Conservation (phyloP, 2,797 vertebrate species). For the Sebastiscus tertius region DNA sequence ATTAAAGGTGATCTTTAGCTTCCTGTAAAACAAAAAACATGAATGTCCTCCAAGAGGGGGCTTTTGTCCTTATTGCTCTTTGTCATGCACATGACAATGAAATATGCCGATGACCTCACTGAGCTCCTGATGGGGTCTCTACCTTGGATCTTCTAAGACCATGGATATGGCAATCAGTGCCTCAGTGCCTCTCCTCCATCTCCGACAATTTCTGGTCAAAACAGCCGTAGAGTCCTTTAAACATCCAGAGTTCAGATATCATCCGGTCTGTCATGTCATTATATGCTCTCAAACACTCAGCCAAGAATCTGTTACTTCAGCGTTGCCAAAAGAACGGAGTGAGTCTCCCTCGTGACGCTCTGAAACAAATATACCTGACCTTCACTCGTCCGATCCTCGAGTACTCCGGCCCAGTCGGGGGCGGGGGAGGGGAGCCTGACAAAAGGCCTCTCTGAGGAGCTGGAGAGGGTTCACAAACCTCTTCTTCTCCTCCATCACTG, state of each 20-base stretch:
- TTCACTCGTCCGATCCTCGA: not conserved
- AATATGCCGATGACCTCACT: not conserved
- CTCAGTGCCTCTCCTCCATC: not conserved
- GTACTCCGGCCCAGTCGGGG: not conserved
- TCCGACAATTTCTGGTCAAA: not conserved
- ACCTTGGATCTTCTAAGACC: not conserved
- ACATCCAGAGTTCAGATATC: not conserved
- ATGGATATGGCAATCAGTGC: not conserved
- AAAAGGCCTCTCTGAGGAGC: not conserved
- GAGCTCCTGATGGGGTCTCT: not conserved
- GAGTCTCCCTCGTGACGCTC: not conserved
- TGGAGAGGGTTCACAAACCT: not conserved
- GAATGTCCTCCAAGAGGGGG: not conserved
- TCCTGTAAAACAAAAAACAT: not conserved
- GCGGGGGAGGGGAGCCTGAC: not conserved
- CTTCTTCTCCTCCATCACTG: conserved; percentile 3
- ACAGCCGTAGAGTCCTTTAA: not conserved
- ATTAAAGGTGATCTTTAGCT: not conserved
- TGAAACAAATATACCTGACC: not conserved
- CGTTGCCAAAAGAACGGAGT: not conserved
- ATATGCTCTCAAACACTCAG: not conserved
- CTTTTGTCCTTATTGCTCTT: not conserved
- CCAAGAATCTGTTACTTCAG: not conserved
- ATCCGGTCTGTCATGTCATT: not conserved
- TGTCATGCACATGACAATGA: not conserved